Base-by-base conservation (phyloP, 1,140 invertebrate genomes). In the Cydia strobilella region DNA sequence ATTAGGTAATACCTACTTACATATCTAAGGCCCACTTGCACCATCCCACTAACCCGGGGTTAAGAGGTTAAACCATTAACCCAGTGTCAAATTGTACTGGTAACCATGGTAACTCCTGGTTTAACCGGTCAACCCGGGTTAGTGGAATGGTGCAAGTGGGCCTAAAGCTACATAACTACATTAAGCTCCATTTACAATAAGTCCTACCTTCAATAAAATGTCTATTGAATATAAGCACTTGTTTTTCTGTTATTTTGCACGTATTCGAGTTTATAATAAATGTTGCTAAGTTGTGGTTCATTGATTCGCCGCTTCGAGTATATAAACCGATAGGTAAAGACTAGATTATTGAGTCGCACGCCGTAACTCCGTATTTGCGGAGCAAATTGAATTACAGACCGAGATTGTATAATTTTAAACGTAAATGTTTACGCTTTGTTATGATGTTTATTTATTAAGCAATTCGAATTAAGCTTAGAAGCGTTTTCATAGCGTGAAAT, bases 381-480 rank as follows among this genome's bases (percentile, higher is more conserved):
- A 79, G 76, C 72, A 77, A 79, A 79, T 79, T 77, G 76, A 77
- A 79, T 79, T 76, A 79, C 74, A 75, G 71, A 27, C 77, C 63
- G 48, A 77, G 76, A 79, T 76, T 79, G 78, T 79, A 77, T 79
- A 77, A 79, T 79, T 79, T 77, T 74, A 74, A 77, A 79, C 75
- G 78, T 75, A 79, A 79, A 79, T 79, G 69, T 79, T 79, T 79
- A 76, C 72, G n/a, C 42, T 74, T 77, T 76, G 74, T 74, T 75
- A 77, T 79, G 75, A 77, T 76, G 76, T 77, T 79, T 79, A 75
- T 76, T 79, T 76, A 76, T 79, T 54, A 72, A 76, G 73, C 69
- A 76, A 78, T 76, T 74, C 65, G 75, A 76, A 74, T 54, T 74
- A 65, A 66, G 74, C 63, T 78, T 65, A 31, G 54, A 39, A 25